A percentile compares a stretch with the other conserved stretches of the same genome.
Conservation (phyloP, 2,113 vertebrate species). For the Gymnobelideus leadbeateri region DNA sequence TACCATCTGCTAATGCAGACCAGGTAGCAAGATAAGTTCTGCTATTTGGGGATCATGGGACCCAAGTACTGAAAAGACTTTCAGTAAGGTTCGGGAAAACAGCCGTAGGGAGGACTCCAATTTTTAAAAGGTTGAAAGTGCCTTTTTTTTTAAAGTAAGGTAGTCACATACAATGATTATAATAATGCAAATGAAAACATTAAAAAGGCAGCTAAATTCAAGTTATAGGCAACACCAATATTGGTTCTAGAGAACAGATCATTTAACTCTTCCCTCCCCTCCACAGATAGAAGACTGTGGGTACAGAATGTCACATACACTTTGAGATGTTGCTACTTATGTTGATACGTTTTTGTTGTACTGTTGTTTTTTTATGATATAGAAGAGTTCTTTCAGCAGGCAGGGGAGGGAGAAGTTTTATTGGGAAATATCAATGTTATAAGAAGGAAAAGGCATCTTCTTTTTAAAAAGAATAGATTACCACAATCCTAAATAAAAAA, state of each 20-base stretch:
- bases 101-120: conserved; percentile 52
- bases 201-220: neutral
- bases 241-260: neutral
- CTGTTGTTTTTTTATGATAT: neutral
- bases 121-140: conserved; percentile 30
- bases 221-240: neutral
- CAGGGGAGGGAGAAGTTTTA: neutral
- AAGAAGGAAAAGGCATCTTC: neutral
- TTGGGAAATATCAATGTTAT: neutral
- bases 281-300: neutral
- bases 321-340: neutral
- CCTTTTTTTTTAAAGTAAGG: conserved; percentile 12
- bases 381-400: neutral
- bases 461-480: neutral
- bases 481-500: neutral
- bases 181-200: neutral
- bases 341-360: neutral
- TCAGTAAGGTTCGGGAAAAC: neutral
- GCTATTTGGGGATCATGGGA: conserved; percentile 45
- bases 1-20: neutral
- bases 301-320: neutral
- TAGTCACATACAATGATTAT: neutral
- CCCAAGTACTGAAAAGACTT: conserved; percentile 43
- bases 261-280: neutral
- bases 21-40: conserved; percentile 33